Evolutionary conservation across 2,113 vertebrate species (phyloP), one percentile per base, ranked within the genome.

Genomic region (Hucho hucho): DNA sequence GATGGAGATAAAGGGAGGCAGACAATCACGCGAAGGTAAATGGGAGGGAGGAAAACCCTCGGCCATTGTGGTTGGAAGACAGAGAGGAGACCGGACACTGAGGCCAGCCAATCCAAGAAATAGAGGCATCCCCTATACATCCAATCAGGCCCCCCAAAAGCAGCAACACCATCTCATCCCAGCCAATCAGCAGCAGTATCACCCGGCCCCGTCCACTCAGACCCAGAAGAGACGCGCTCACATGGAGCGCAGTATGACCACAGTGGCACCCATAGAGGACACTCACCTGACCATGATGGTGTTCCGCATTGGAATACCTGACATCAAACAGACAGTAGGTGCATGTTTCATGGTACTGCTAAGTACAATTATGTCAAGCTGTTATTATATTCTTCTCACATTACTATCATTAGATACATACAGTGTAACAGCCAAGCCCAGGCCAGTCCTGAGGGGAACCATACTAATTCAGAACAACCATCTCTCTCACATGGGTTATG

Each of bases 241-340:
- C 73, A 95, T 95, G 89, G 94, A 93, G 78, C 93, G 94, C 77
- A 95, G 95, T 87, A 95, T 95, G 94, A 95, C 94, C 70, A 90
- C 95, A 1, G 90, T 94, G 18, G 79, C 83, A 0, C 90, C 88
- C 1, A 70, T 88, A 25, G 95, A 96, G 71, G 95, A 96, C 84
- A 83, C 92, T 13, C 94, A 92, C 80, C 90, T 95, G 81, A 95
- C 95, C 85, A 96, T 96, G 91, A 94, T 95, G 91, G 95, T 97
- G 86, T 97, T 97, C 84, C 93, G 96, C 72, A 94, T 97, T 9
- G 96, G 96, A 64, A 96, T 97, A 79, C 96, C 96, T 0, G 96
- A 97, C 90, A 93, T 97, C 87, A 96, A 97, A 83, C 96, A 97
- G 89, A 97, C 96, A 82, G 96, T 97, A 92, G 92, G 95, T 91